Base-by-base conservation (phyloP, 2,113 vertebrate species). In the Mustela lutreola region DNA sequence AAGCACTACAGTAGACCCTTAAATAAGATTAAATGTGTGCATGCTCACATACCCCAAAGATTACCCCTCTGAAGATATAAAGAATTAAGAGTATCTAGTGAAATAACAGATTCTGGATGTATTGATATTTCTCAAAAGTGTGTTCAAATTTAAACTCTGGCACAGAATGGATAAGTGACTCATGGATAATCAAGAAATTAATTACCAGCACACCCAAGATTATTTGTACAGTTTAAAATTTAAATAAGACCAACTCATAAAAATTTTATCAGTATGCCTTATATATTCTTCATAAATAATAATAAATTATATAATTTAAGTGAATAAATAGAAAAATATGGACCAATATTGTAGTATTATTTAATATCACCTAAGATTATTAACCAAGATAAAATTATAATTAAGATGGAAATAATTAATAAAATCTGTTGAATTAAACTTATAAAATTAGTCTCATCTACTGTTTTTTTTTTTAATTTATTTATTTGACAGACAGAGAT, bases 241-340 rank as follows among this genome's bases (percentile, higher is more conserved):
- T 79, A 88, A 98, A 97, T 98, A 33, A 97, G 26, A 79, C 58
- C 95, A 96, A 88, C 85, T 97, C 95, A 86, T 78, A 83, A 95
- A 82, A 95, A 76, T 56, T 50, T 8, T 95, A 53, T n/a, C 45
- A 86, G 89, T 91, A 67, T 82, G n/a, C 83, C 56, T 97, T 92
- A 96, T 70, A 91, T 96, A 91, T 96, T 83, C 97, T 98, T 97
- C 92, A 96, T 93, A 90, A 93, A 45, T 81, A 60, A 50, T 94
- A 97, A 92, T 92, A 97, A 97, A 95, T 97, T 97, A 97, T 86
- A 73, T 58, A 67, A 97, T 95, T 97, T 97, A 98, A 97, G 96
- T 81, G 58, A 94, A 97, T 92, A 97, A 97, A 76, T 26, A 96
- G 22, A 98, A 97, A 97, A 93, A 97, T 62, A 84, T 91, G 79